Percentiles rank a stretch among this genome's conserved stretches.
These are phyloP conservation scores for Pogonocherus hispidulus DNA, from an alignment of 2,888 invertebrate species.

Conservation along the genomic window DNA sequence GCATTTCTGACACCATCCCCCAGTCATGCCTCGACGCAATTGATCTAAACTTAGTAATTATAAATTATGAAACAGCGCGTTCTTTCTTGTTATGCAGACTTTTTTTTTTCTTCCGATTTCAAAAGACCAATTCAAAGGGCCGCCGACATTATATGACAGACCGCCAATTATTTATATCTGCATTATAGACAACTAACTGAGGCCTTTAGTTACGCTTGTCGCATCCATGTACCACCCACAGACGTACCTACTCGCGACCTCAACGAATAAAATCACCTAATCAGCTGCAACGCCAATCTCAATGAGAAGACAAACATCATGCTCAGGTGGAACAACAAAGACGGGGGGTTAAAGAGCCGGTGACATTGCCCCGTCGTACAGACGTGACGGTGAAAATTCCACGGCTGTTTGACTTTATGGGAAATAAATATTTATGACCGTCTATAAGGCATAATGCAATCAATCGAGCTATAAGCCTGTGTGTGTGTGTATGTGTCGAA, in stretches of 20 bases:
- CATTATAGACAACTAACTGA: too few relatives aligned
- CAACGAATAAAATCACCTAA: not conserved
- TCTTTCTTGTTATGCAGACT: too few relatives aligned
- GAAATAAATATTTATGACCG: conserved; percentile 16
- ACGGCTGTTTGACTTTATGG: conserved; percentile 7
- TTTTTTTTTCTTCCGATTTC: too few relatives aligned
- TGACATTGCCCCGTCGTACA: not conserved
- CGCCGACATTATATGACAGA: too few relatives aligned
- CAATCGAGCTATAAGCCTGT: not conserved
- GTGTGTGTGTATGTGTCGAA: not conserved
- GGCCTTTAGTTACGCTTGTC: not conserved
- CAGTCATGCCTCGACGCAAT: too few relatives aligned
- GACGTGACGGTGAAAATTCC: conserved; percentile 13
- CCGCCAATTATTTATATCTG: too few relatives aligned
- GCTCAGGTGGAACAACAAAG: not conserved
- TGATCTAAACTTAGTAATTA: too few relatives aligned
- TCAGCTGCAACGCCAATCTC: not conserved
- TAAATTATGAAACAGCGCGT: too few relatives aligned
- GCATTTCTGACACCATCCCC: too few relatives aligned
- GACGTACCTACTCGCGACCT: not conserved
- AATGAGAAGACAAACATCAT: not conserved
- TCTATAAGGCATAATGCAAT: conserved; percentile 7
- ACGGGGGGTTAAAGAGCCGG: not conserved
- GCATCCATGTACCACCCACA: not conserved
- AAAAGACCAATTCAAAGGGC: too few relatives aligned